phyloP scores from a whole-genome alignment of 2,888 invertebrate genomes.

The Zootermopsis nevadensis region DNA sequence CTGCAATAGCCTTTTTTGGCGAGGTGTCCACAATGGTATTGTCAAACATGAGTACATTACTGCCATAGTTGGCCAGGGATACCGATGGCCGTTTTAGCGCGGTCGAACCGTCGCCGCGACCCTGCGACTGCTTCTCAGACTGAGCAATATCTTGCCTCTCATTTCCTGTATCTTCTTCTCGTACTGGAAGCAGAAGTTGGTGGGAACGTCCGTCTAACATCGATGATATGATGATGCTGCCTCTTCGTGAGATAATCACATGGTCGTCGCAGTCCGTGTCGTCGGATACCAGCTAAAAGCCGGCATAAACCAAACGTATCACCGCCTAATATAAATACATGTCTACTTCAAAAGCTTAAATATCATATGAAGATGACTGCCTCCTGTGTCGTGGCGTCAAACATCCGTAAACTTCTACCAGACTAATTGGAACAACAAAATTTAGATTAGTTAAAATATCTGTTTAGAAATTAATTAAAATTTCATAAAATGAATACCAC shows the following conservation, averaged over 20 bases:
- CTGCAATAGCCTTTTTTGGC: background rate
- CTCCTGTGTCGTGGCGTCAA: too few relatives aligned
- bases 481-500: too few relatives aligned
- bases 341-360: too few relatives aligned
- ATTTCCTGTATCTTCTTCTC: constrained; percentile 31
- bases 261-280: constrained; percentile 46
- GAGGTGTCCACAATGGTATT: constrained; percentile 36
- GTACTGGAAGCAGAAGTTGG: constrained; percentile 15
- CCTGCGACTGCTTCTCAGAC: background rate
- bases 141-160: background rate
- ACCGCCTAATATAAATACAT: too few relatives aligned
- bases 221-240: constrained; percentile 47
- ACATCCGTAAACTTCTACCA: too few relatives aligned
- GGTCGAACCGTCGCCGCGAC: background rate
- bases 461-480: too few relatives aligned
- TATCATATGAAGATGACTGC: too few relatives aligned
- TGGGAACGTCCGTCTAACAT: constrained; percentile 44
- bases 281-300: background rate
- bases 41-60: constrained; percentile 51
- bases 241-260: constrained; percentile 37
- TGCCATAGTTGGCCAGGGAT: constrained; percentile 50
- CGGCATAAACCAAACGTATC: background rate
- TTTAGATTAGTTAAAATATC: too few relatives aligned
- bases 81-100: constrained; percentile 30
- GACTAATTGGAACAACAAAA: too few relatives aligned